Percentiles rank a stretch among this genome's conserved stretches.
These are phyloP conservation scores for Lampris megalopsis DNA, from an alignment of 2,113 vertebrate genomes.

Conservation along the genomic window DNA sequence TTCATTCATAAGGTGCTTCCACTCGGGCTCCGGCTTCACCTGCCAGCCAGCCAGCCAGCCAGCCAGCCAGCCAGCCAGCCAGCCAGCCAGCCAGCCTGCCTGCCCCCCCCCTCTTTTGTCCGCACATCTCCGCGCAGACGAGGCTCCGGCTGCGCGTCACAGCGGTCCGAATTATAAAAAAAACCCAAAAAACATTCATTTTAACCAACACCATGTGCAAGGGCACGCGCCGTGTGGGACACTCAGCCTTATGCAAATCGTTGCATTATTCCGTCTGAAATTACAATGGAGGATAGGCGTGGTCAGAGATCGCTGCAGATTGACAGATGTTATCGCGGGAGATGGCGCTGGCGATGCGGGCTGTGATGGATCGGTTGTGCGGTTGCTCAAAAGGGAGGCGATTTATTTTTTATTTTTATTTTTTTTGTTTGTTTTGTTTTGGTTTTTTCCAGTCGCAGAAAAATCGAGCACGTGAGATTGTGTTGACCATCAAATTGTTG, in stretches of 20 bases:
- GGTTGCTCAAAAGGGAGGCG: slow-evolving; percentile 65
- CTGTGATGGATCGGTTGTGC: slow-evolving; percentile 79
- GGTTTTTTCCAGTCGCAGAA: slow-evolving; percentile 39
- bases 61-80: too few species aligned
- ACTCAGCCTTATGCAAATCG: slow-evolving; percentile 43
- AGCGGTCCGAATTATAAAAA: too few species aligned
- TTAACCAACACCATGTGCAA: slow-evolving; percentile 39
- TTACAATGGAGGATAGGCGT: slow-evolving; percentile 81
- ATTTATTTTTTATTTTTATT: slow-evolving; percentile 20
- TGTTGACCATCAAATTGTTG: background rate
- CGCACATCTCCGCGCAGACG: slow-evolving; percentile 42
- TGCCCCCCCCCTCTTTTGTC: slow-evolving; percentile 71
- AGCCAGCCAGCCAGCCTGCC: slow-evolving; percentile 40
- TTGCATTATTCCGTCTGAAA: slow-evolving; percentile 62
- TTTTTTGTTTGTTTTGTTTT: background rate
- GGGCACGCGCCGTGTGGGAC: slow-evolving; percentile 18
- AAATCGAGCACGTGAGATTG: slow-evolving; percentile 20
- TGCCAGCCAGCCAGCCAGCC: slow-evolving; percentile 57
- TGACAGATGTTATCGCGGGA: slow-evolving; percentile 79
- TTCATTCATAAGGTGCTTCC: slow-evolving; percentile 87
- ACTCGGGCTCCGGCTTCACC: slow-evolving; percentile 78
- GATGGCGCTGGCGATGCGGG: slow-evolving; percentile 70
- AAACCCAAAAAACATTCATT: slow-evolving; percentile 5
- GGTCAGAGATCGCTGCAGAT: slow-evolving; percentile 71
- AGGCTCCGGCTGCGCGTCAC: too few species aligned